phyloP scores from a whole-genome alignment of 2,888 invertebrate genomes.

The Trichogramma dendrolimi region DNA sequence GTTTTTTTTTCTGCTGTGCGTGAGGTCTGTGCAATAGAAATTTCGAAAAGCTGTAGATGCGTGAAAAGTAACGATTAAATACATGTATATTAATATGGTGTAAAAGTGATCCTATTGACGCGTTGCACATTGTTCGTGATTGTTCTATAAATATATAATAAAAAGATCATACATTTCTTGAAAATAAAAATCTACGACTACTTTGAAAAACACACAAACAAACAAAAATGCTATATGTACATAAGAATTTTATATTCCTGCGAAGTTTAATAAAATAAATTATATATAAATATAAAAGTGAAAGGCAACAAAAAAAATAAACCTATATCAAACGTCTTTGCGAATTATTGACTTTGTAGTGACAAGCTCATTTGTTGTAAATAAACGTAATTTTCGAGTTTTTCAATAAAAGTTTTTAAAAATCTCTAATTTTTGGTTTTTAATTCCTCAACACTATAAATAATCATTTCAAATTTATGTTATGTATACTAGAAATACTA shows the following conservation, averaged over 20 bases:
- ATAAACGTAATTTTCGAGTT: slow-evolving; percentile 31
- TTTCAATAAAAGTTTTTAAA: slow-evolving; percentile 28
- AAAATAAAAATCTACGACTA: slow-evolving; percentile 46
- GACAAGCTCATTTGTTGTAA: slow-evolving; percentile 31
- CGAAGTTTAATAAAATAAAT: slow-evolving; percentile 42
- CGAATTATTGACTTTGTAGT: slow-evolving; percentile 30
- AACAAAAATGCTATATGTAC: slow-evolving; percentile 44
- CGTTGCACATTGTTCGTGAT: slow-evolving; percentile 44
- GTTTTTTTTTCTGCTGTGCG: too few relatives aligned
- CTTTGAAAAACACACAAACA: slow-evolving; percentile 39
- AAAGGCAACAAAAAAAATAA: slow-evolving; percentile 25
- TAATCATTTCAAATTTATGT: too few relatives aligned
- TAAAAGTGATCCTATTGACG: slow-evolving; percentile 48
- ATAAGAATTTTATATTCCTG: slow-evolving; percentile 53
- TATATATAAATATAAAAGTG: slow-evolving; percentile 27
- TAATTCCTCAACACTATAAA: not conserved
- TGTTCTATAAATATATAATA: slow-evolving; percentile 47
- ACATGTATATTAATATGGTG: slow-evolving; percentile 21
- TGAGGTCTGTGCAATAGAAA: too few relatives aligned
- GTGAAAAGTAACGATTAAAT: too few relatives aligned
- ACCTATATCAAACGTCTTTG: slow-evolving; percentile 26
- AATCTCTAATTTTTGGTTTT: slow-evolving; percentile 14
- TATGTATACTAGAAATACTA: too few relatives aligned
- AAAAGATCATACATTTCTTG: slow-evolving; percentile 49
- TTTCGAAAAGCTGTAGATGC: too few relatives aligned